A percentile compares a stretch with the other conserved stretches of the same genome.
These are phyloP conservation scores for Drosophila littoralis DNA, from an alignment of 1,140 invertebrate species.

Conservation along the genomic window DNA sequence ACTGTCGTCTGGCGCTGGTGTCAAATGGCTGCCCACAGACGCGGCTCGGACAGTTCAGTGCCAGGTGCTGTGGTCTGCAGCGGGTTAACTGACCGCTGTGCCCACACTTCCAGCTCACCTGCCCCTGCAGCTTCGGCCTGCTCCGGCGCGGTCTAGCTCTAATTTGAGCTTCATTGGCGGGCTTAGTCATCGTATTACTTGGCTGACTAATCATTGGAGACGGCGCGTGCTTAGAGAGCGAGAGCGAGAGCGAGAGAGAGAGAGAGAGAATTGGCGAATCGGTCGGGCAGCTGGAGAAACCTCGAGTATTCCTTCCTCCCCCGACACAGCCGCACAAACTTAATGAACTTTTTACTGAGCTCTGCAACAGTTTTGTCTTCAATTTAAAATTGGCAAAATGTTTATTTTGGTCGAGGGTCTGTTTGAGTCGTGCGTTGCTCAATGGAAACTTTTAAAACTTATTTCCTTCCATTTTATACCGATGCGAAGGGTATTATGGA, in stretches of 20 bases:
- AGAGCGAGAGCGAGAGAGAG: background rate
- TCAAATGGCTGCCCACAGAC: conserved; percentile 64
- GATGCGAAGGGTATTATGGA: no score
- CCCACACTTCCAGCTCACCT: background rate
- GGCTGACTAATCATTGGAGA: conserved; percentile 60
- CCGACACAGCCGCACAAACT: conserved; percentile 23
- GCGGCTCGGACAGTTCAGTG: conserved; percentile 23
- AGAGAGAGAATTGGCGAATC: conserved; percentile 2
- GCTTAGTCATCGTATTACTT: conserved; percentile 61
- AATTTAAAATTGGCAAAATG: conserved; percentile 55
- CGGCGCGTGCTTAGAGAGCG: conserved; percentile 42
- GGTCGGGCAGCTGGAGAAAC: conserved; percentile 9
- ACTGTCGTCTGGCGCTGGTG: conserved; percentile 41
- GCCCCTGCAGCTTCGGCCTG: background rate
- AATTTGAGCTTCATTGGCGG: conserved; percentile 67
- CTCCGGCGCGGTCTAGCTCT: conserved; percentile 31
- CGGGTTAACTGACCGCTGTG: conserved; percentile 44
- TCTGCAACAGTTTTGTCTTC: background rate
- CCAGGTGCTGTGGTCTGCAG: conserved; percentile 39
- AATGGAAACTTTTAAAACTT: no score
- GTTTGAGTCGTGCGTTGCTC: conserved; percentile 1
- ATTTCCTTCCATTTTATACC: no score
- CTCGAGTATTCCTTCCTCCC: background rate
- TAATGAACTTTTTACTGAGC: conserved; percentile 51
- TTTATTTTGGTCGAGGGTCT: conserved; percentile 28